Evolutionary conservation across 2,888 invertebrate genomes (phyloP), one percentile per base, ranked within the genome.

Genomic region (Drosophila cognata): DNA sequence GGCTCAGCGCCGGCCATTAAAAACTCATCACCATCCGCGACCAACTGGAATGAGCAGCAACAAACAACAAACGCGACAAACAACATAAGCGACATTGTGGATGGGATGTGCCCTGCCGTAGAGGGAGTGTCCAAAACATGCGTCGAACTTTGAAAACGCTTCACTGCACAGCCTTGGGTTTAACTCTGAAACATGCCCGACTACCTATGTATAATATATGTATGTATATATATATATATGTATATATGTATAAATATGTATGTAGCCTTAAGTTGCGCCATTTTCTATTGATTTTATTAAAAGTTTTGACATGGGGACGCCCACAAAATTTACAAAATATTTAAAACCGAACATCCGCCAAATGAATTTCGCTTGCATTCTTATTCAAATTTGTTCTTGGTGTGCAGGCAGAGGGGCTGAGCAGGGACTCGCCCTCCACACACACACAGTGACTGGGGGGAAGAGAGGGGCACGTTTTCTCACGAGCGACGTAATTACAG

Each of bases 291-390:
- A 88, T 79, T 84, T 71, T 55, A 71, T 81, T 81, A 79, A 69
- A 48, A 66, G 41, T 71, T 52, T 66, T 63, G 43, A 68, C 60
- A 55, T 43, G 57, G 18, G 60, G 74, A 90, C 87, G 90, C 87
- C 87, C 87, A 90, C 87, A 89, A 87, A 86, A 87, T 87, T 83
- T 87, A 83, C 90, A 86, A 90, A 87, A 87, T 90, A 87, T 87
- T 89, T 89, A 81, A 90, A 88, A 86, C 89, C 87, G 59, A 90
- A 77, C 84, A 88, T 85, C 86, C 90, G 90, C 76, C 74, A 81
- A 81, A 71, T 60, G 50, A 69, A 80, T 70, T 71, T 56, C 52
- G 29, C 31, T 36, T 50, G 46, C 71, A 88, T 81, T 90, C 79
- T 87, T 79, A 89, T 85, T 89, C 70, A 90, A 87, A 87, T 87